phyloP scores from a whole-genome alignment of 2,113 vertebrate species.

The Rutilus rutilus region DNA sequence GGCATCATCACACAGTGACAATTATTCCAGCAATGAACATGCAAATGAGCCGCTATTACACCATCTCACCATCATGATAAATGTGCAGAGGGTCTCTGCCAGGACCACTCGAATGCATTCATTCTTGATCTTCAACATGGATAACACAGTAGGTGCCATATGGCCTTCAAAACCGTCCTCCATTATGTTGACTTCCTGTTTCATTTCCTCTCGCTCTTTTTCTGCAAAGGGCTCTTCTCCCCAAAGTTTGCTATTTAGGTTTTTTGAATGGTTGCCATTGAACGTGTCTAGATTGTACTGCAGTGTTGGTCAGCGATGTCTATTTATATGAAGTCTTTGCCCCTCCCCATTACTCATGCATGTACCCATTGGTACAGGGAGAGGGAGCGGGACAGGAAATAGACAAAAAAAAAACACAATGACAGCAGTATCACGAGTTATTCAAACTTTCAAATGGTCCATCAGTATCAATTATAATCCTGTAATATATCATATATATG shows the following conservation, averaged over 20 bases:
- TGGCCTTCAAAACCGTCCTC: slow-evolving; percentile 46
- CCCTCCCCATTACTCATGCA: slow-evolving; percentile 36
- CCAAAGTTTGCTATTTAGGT: neutral
- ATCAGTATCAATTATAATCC: neutral
- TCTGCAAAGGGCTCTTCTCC: neutral
- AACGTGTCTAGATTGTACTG: neutral
- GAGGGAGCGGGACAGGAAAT: slow-evolving; percentile 17
- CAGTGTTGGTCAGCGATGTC: neutral
- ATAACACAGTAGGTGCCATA: slow-evolving; percentile 1
- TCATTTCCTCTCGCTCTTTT: slow-evolving; percentile 51
- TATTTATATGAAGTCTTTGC: slow-evolving; percentile 8
- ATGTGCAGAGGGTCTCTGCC: slow-evolving; percentile 80
- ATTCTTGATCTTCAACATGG: slow-evolving; percentile 67
- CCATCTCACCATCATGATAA: slow-evolving; percentile 84
- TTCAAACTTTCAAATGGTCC: slow-evolving; percentile 19
- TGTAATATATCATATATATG: neutral
- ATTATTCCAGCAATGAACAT: neutral
- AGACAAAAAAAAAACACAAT: neutral
- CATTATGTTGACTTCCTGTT: slow-evolving; percentile 56
- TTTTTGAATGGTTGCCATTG: neutral
- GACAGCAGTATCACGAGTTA: slow-evolving; percentile 11
- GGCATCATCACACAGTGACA: neutral
- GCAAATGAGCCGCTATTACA: neutral
- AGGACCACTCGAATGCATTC: slow-evolving; percentile 74
- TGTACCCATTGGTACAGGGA: slow-evolving; percentile 5